Percentiles rank a stretch among this genome's conserved stretches.
Conservation (phyloP, 1,140 invertebrate genomes). For the Panulirus ornatus region DNA sequence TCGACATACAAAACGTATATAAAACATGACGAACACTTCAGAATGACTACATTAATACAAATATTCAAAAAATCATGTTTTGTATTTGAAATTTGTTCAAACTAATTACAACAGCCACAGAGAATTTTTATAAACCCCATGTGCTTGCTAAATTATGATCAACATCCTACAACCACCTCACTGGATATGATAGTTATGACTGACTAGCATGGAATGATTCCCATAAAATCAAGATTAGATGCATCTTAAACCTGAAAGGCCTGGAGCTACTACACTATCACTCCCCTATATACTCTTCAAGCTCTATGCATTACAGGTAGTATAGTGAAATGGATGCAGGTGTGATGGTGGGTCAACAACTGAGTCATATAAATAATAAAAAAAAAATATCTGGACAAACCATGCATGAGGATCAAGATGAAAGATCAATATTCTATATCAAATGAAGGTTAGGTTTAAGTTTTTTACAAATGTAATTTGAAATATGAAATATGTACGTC, state of each 20-base stretch:
- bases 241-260: conserved; percentile 28
- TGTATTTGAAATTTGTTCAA: conserved; percentile 20
- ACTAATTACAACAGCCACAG: neutral
- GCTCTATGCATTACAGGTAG: conserved; percentile 52
- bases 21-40: conserved; percentile 48
- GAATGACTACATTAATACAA: conserved; percentile 33
- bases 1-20: conserved; percentile 63
- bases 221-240: conserved; percentile 45
- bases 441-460: neutral
- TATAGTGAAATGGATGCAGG: conserved; percentile 39
- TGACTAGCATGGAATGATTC: conserved; percentile 62
- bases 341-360: neutral
- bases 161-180: conserved; percentile 27
- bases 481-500: neutral
- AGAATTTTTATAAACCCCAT: neutral
- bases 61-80: neutral
- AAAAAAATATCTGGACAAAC: neutral
- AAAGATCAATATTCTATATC: neutral
- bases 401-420: neutral
- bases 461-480: neutral
- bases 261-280: conserved; percentile 4
- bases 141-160: neutral
- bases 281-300: conserved; percentile 40
- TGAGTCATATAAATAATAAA: neutral
- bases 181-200: conserved; percentile 31